A percentile compares a stretch with the other conserved stretches of the same genome.
phyloP scores from a whole-genome alignment of 1,140 invertebrate species.

The Diploscapter pachys region DNA sequence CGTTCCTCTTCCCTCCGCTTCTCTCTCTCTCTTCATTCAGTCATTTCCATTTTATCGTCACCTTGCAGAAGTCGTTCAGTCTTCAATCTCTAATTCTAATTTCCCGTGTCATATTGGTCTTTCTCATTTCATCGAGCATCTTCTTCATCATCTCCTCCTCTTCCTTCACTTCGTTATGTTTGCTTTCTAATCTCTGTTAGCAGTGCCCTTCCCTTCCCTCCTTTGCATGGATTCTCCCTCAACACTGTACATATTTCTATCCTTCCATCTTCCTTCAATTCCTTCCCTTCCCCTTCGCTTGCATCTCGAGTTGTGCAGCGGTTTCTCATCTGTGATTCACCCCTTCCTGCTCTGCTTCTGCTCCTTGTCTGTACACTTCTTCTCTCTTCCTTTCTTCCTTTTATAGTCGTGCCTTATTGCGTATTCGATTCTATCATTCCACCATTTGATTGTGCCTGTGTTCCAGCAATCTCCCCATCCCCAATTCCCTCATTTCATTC shows the following conservation, averaged over 20 bases:
- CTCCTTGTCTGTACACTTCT: slow-evolving; percentile 8
- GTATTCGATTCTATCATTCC: too few relatives aligned
- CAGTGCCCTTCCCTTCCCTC: background rate
- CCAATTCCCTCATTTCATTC: too few relatives aligned
- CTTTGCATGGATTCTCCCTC: background rate
- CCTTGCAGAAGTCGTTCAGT: slow-evolving; percentile 9
- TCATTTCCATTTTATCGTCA: background rate
- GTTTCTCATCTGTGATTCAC: slow-evolving; percentile 9
- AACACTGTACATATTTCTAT: too few relatives aligned
- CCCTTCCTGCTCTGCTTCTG: slow-evolving; percentile 5
- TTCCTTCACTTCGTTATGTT: slow-evolving; percentile 14
- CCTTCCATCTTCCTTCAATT: too few relatives aligned
- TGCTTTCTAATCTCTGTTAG: background rate
- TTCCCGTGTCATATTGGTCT: slow-evolving; percentile 16
- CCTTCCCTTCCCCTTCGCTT: background rate
- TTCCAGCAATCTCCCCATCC: too few relatives aligned
- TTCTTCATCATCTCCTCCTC: slow-evolving; percentile 17
- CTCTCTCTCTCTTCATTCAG: slow-evolving; percentile 1
- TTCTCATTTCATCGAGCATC: slow-evolving; percentile 1
- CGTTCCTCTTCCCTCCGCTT: too few relatives aligned
- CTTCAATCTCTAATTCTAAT: slow-evolving; percentile 9
- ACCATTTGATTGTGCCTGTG: too few relatives aligned
- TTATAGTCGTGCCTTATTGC: background rate
- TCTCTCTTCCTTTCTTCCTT: slow-evolving; percentile 6
- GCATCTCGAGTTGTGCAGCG: background rate